Conservation (phyloP, 2,888 invertebrate genomes). For the Sympetrum striolatum region DNA sequence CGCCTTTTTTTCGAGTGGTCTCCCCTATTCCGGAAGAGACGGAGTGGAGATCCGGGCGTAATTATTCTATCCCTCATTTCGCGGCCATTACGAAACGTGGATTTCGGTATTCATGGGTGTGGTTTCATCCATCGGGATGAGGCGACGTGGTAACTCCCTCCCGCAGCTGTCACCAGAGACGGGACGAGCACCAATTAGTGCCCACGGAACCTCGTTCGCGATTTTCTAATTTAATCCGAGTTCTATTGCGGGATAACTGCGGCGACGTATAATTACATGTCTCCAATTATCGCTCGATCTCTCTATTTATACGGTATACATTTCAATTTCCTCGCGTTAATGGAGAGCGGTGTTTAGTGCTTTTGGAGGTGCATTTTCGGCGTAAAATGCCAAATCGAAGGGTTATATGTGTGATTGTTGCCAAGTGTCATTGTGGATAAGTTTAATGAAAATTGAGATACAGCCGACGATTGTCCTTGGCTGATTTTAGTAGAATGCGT, state of each 20-base stretch:
- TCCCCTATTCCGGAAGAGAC: neutral
- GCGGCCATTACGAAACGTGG: neutral
- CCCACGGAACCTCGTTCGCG: neutral
- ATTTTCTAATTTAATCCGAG: neutral
- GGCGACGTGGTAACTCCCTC: neutral
- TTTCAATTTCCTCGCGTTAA: neutral
- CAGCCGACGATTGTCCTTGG: too few species aligned
- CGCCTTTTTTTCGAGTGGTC: too few species aligned
- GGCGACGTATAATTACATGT: neutral
- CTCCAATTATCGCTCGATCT: neutral
- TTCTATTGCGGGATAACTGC: neutral
- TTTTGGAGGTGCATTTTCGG: too few species aligned
- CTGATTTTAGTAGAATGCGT: too few species aligned
- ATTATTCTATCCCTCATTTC: constrained; percentile 1
- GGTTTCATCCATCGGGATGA: neutral
- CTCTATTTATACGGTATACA: too few species aligned
- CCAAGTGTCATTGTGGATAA: too few species aligned
- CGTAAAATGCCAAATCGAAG: too few species aligned
- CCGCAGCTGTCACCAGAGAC: neutral
- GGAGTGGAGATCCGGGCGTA: neutral
- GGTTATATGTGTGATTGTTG: too few species aligned
- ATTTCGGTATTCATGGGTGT: neutral
- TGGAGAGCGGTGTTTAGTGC: too few species aligned
- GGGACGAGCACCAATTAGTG: neutral
- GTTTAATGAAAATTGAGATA: too few species aligned